These are phyloP conservation scores for Caiman crocodilus DNA, from an alignment of 2,797 vertebrate species.

Conservation along the genomic window DNA sequence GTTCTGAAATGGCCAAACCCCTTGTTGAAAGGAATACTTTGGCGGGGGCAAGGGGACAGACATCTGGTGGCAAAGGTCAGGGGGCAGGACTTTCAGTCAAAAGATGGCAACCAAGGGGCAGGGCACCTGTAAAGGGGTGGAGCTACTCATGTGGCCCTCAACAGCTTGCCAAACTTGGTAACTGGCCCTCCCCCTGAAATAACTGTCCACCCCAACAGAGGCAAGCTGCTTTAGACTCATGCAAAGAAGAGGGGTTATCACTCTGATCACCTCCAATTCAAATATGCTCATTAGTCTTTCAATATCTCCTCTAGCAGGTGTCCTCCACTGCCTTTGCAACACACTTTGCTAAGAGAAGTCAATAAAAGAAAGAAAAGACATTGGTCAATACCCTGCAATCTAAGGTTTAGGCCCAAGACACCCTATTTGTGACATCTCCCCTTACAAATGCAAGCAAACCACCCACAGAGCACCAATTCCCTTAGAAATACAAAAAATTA, in stretches of 20 bases:
- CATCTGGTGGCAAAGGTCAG: too few relatives aligned
- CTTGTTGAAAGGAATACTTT: too few relatives aligned
- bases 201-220: too few relatives aligned
- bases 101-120: too few relatives aligned
- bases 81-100: too few relatives aligned
- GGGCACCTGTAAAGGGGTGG: too few relatives aligned
- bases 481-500: background rate
- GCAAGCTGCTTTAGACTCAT: background rate
- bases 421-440: background rate
- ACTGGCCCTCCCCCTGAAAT: too few relatives aligned
- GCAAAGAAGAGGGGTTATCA: background rate
- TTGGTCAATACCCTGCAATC: background rate
- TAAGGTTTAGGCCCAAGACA: background rate
- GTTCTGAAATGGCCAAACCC: too few relatives aligned
- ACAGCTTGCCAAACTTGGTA: too few relatives aligned
- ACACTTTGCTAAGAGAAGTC: background rate
- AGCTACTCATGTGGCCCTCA: too few relatives aligned
- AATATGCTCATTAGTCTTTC: background rate
- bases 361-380: too few relatives aligned
- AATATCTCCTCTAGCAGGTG: background rate
- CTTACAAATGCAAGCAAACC: background rate
- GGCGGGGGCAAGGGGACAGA: too few relatives aligned
- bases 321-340: background rate
- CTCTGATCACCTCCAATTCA: background rate
- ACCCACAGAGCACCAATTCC: background rate